phyloP scores from a whole-genome alignment of 2,113 vertebrate species.

The Macaca mulatta region DNA sequence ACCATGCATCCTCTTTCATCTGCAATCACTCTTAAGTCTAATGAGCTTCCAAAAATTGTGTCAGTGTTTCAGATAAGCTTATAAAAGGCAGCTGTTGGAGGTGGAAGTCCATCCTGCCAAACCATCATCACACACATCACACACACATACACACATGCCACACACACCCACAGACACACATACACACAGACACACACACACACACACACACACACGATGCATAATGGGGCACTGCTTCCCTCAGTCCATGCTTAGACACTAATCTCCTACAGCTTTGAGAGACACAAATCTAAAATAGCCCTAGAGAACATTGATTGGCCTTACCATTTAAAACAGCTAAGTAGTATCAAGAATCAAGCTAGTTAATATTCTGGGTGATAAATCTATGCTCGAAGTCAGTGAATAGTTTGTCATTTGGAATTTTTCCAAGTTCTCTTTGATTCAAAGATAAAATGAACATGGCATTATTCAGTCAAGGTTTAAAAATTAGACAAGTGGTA shows the following conservation, averaged over 20 bases:
- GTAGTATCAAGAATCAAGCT: not conserved
- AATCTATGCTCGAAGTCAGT: constrained; percentile 29
- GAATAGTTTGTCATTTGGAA: constrained; percentile 29
- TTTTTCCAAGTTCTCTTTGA: constrained; percentile 57
- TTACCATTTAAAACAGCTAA: not conserved
- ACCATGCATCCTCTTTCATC: constrained; percentile 82
- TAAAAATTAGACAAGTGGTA: constrained; percentile 43
- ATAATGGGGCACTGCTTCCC: not conserved
- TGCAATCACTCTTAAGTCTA: constrained; percentile 86
- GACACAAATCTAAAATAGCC: constrained; percentile 7
- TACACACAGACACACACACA: not conserved
- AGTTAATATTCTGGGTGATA: constrained; percentile 46
- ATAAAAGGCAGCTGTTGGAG: constrained; percentile 50
- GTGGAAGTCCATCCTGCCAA: constrained; percentile 3
- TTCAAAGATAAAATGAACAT: constrained; percentile 51
- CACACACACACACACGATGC: not conserved
- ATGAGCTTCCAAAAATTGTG: constrained; percentile 86
- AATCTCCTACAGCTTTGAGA: not conserved
- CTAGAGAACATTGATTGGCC: not conserved
- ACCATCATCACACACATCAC: not conserved
- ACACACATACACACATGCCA: fast-evolving
- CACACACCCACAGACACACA: not conserved
- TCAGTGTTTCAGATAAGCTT: constrained; percentile 74
- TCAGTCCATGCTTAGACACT: not conserved
- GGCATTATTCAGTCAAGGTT: constrained; percentile 28